A percentile compares a stretch with the other conserved stretches of the same genome.
Conservation (phyloP, 1,140 invertebrate genomes). For the Calephelis virginiensis region DNA sequence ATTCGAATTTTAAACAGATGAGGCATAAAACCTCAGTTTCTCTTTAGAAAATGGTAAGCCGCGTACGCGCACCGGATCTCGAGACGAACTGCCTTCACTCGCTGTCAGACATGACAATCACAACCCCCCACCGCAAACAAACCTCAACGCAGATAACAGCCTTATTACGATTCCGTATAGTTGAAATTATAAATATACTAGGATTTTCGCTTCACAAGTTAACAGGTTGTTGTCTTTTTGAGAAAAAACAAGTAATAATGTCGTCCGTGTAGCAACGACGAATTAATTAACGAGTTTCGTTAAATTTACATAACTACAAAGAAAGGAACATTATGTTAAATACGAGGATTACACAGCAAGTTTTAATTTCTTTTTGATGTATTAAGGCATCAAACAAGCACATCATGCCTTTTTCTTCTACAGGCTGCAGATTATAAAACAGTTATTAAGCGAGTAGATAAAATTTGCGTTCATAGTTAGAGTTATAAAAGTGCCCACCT, state of each 20-base stretch:
- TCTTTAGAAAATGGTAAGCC: slow-evolving; percentile 26
- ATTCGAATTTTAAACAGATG: too few species aligned
- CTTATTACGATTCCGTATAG: slow-evolving; percentile 1
- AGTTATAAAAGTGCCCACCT: too few species aligned
- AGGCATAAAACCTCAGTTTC: not conserved
- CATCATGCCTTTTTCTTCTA: too few species aligned
- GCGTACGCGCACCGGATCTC: slow-evolving; percentile 47
- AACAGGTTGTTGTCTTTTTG: slow-evolving; percentile 13
- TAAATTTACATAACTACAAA: slow-evolving; percentile 1
- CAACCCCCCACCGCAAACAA: slow-evolving; percentile 3
- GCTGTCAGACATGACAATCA: slow-evolving; percentile 18
- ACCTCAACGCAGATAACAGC: slow-evolving; percentile 1
- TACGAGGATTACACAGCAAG: too few species aligned
- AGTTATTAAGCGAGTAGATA: too few species aligned
- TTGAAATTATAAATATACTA: not conserved
- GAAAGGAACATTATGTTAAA: not conserved
- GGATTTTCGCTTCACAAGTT: not conserved
- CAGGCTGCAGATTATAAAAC: too few species aligned
- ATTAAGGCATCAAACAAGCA: too few species aligned
- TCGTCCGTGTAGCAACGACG: not conserved
- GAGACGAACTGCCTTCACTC: slow-evolving; percentile 50
- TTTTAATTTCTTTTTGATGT: too few species aligned
- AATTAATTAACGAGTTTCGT: not conserved
- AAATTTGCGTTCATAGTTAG: too few species aligned
- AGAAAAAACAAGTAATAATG: slow-evolving; percentile 1